These are phyloP conservation scores for Myopa tessellatipennis DNA, from an alignment of 2,888 invertebrate species.

Conservation along the genomic window DNA sequence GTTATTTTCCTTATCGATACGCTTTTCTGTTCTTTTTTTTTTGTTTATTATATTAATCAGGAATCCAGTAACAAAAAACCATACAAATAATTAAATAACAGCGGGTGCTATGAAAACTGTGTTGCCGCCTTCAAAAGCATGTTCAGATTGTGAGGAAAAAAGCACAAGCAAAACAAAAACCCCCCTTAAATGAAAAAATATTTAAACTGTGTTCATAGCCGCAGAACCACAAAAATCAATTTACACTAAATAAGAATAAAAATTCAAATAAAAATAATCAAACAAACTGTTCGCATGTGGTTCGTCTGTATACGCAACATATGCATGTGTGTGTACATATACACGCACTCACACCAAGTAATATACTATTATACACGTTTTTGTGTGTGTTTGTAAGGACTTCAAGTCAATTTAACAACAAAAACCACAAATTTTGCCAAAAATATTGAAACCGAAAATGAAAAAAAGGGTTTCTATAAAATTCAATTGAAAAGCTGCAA, in stretches of 20 bases:
- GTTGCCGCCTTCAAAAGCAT: neutral
- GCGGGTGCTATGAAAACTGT: neutral
- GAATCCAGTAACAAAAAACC: too few relatives aligned
- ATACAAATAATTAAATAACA: neutral
- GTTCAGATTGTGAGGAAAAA: too few relatives aligned
- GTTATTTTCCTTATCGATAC: too few relatives aligned
- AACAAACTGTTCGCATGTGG: neutral
- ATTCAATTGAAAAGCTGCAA: neutral
- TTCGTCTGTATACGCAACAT: neutral
- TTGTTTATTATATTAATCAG: too few relatives aligned
- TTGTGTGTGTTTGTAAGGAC: neutral
- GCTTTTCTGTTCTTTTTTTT: too few relatives aligned
- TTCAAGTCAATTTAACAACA: neutral
- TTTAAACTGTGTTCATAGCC: neutral
- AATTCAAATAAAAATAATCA: neutral
- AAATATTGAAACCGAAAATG: neutral
- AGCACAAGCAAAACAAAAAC: neutral
- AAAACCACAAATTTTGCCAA: neutral
- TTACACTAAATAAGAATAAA: neutral
- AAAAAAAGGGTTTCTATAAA: neutral
- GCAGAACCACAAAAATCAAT: neutral
- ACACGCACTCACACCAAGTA: too few relatives aligned
- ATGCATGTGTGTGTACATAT: neutral
- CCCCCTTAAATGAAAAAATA: neutral
- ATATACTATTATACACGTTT: neutral